phyloP scores from a whole-genome alignment of 2,888 invertebrate genomes.

The Brenthis ino region DNA sequence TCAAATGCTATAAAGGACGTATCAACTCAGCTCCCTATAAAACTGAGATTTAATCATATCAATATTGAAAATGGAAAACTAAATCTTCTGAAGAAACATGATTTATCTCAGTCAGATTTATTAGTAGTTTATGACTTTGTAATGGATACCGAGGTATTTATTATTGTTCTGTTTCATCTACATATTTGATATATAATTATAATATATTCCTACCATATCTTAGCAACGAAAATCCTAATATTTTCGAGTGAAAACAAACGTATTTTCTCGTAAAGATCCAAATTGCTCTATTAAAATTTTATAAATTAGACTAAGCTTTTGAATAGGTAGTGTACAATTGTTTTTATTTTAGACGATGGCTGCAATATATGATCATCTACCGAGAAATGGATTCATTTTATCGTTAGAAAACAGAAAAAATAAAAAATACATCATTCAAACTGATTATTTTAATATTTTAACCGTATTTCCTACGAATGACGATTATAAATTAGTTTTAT shows the following conservation, averaged over 20 bases:
- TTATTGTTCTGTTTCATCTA: neutral
- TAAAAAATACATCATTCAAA: slow-evolving; percentile 14
- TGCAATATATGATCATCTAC: neutral
- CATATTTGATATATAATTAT: neutral
- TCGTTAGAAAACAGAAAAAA: slow-evolving; percentile 6
- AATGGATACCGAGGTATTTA: slow-evolving; percentile 8
- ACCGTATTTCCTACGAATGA: neutral
- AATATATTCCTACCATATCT: neutral
- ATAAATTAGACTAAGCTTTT: too few relatives aligned
- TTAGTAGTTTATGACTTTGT: slow-evolving; percentile 4
- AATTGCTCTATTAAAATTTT: too few relatives aligned
- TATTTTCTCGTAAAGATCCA: too few relatives aligned
- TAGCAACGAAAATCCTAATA: too few relatives aligned
- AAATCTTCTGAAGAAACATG: neutral
- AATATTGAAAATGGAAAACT: slow-evolving; percentile 1
- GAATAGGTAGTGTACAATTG: too few relatives aligned
- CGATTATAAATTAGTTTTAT: slow-evolving; percentile 1
- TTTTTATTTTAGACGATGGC: slow-evolving; percentile 4
- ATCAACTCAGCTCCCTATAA: neutral
- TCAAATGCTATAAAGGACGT: slow-evolving; percentile 4
- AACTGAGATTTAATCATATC: neutral
- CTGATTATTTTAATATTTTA: slow-evolving; percentile 12
- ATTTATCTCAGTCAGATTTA: neutral
- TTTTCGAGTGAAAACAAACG: too few relatives aligned
- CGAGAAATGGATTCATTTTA: slow-evolving; percentile 2